phyloP scores from a whole-genome alignment of 2,888 invertebrate species.

The Hirtodrosophila histrioides region DNA sequence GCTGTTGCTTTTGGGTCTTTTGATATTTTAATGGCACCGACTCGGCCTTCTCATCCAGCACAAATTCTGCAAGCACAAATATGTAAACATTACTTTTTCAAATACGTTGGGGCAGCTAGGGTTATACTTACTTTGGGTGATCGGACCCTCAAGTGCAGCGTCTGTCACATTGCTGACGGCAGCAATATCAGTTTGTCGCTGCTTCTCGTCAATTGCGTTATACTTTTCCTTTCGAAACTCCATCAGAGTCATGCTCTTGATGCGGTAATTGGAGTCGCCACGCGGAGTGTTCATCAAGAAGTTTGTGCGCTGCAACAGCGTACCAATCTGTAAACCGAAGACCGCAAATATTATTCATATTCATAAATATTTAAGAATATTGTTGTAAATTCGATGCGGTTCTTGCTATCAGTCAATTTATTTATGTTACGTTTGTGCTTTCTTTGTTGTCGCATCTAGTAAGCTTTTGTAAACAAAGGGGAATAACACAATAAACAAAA shows the following conservation, averaged over 20 bases:
- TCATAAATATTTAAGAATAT: neutral
- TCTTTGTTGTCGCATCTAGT: too few relatives aligned
- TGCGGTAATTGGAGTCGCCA: slow-evolving; percentile 56
- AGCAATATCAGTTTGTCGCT: slow-evolving; percentile 33
- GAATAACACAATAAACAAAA: too few relatives aligned
- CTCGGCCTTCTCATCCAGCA: slow-evolving; percentile 54
- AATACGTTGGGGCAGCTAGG: neutral
- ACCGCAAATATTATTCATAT: slow-evolving; percentile 6
- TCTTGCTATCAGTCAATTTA: neutral
- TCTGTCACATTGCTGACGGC: slow-evolving; percentile 13
- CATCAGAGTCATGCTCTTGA: slow-evolving; percentile 56
- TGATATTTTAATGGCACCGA: slow-evolving; percentile 66
- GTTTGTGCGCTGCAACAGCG: slow-evolving; percentile 63
- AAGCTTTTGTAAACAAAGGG: too few relatives aligned
- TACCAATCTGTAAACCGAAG: slow-evolving; percentile 66
- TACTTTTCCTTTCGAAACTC: slow-evolving; percentile 71
- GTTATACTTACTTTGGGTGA: slow-evolving; percentile 46
- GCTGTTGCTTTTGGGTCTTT: slow-evolving; percentile 53
- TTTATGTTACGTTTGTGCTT: too few relatives aligned
- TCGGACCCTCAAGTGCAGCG: slow-evolving; percentile 17
- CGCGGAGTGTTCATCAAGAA: slow-evolving; percentile 70
- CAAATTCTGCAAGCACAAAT: slow-evolving; percentile 36
- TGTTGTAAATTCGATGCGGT: neutral
- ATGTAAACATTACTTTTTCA: too few relatives aligned
- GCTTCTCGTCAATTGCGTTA: slow-evolving; percentile 66